phyloP scores from a whole-genome alignment of 1,140 invertebrate genomes.

The Hydropsyche tenuis region DNA sequence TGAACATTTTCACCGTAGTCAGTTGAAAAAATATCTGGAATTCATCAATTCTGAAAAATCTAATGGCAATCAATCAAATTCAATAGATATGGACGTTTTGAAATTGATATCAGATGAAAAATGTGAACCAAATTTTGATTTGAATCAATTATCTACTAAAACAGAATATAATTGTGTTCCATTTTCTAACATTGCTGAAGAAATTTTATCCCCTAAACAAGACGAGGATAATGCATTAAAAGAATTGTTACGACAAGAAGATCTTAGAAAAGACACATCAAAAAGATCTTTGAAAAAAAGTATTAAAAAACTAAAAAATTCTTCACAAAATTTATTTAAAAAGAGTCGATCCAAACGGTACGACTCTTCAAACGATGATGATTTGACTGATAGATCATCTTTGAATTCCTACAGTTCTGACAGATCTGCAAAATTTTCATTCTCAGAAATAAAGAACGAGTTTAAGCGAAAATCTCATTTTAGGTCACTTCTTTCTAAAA shows the following conservation, averaged over 20 bases:
- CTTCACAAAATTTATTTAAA: slow-evolving; percentile 64
- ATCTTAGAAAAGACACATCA: slow-evolving; percentile 61
- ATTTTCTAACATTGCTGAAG: slow-evolving; percentile 2
- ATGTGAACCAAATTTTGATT: too few relatives aligned
- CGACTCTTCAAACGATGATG: slow-evolving; percentile 50
- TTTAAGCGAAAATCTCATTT: slow-evolving; percentile 57
- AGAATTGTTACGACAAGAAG: slow-evolving; percentile 63
- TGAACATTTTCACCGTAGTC: slow-evolving; percentile 52
- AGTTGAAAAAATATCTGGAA: slow-evolving; percentile 62
- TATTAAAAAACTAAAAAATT: slow-evolving; percentile 63
- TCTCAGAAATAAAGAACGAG: slow-evolving; percentile 58
- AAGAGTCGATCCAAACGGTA: slow-evolving; percentile 56
- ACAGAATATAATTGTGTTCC: not conserved
- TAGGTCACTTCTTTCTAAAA: slow-evolving; percentile 64
- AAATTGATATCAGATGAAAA: not conserved
- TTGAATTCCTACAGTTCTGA: slow-evolving; percentile 58
- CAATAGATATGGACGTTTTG: slow-evolving; percentile 1
- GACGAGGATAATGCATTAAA: not conserved
- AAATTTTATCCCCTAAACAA: not conserved
- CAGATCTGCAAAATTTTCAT: slow-evolving; percentile 54
- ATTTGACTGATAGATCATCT: slow-evolving; percentile 56
- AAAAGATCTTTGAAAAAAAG: slow-evolving; percentile 61
- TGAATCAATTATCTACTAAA: slow-evolving; percentile 6
- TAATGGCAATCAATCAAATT: slow-evolving; percentile 10
- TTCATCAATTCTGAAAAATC: slow-evolving; percentile 59